Evolutionary conservation across 2,797 vertebrate species (phyloP), one percentile per base, ranked within the genome.

Genomic region (Poecilia picta): DNA sequence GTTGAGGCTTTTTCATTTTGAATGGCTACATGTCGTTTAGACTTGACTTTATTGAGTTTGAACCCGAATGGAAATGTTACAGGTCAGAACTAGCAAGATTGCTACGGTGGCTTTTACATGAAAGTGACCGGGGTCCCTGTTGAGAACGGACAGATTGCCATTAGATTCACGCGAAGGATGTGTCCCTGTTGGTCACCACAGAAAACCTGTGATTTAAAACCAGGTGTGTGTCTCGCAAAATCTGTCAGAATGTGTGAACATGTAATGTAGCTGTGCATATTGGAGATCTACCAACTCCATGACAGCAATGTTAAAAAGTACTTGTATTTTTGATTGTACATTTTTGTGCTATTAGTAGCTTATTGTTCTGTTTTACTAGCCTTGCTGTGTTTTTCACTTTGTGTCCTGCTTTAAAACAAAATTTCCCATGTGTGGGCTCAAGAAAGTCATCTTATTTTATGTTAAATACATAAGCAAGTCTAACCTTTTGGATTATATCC

Each of bases 31-130:
- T 81, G n/a, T 68, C 49, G 2, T 49, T 76, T 74, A 64, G 68
- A 53, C 33, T 31, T 18, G 16, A 3, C 64, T 41, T 23, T 66
- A 23, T 1, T 64, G 36, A 76, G 70, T 1, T 18, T 7, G 46
- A 15, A 64, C 62, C 43, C 7, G 23, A 82, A 78, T 75, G 43
- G 64, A 78, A 78, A 82, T 78, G 53, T 75, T 75, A 8, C 64
- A 72, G 33, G 43, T 78, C 36, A 6, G n/a, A 72, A 12, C 45
- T 18, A 23, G 51, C 0, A 25, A 31, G 64, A 74, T 62, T 51
- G 76, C 49, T 2, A 23, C 0, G 64, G 64, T 47, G 43, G 68
- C 43, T 82, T 74, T 74, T 47, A 28, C 23, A 5, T 43, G 23
- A 78, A 70, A 51, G 41, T 41, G 49, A 49, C 28, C 43, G 46